Conservation (phyloP, 2,113 vertebrate genomes). For the Loxodonta africana region DNA sequence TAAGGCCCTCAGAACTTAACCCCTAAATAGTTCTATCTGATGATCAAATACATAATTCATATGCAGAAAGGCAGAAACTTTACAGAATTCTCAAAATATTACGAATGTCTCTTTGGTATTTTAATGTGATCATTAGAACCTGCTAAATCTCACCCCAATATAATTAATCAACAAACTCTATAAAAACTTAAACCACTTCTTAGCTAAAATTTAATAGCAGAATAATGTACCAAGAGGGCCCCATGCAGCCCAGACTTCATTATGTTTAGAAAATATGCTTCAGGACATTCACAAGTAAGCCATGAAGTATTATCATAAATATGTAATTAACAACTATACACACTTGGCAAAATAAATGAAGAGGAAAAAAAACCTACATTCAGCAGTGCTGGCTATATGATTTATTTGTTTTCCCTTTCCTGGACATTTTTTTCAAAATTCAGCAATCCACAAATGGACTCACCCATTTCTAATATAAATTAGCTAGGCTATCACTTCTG, state of each 20-base stretch:
- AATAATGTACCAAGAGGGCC: conserved; percentile 28
- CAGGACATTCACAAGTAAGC: conserved; percentile 57
- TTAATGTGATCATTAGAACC: conserved; percentile 49
- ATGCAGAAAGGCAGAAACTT: background rate
- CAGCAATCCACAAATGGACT: conserved; percentile 58
- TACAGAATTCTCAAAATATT: conserved; percentile 9
- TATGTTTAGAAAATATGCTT: conserved; percentile 51
- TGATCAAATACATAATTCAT: conserved; percentile 22
- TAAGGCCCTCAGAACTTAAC: background rate
- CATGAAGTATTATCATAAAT: conserved; percentile 65
- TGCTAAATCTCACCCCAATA: conserved; percentile 45
- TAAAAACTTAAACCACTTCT: conserved; percentile 22
- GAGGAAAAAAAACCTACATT: background rate
- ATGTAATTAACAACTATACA: conserved; percentile 67
- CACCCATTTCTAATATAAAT: conserved; percentile 57
- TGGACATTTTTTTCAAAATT: conserved; percentile 72
- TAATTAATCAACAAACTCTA: conserved; percentile 58
- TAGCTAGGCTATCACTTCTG: conserved; percentile 61
- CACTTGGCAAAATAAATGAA: conserved; percentile 59
- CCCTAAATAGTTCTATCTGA: conserved; percentile 2
- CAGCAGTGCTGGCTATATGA: background rate
- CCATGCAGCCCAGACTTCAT: background rate
- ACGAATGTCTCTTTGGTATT: conserved; percentile 17
- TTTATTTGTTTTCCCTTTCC: conserved; percentile 64
- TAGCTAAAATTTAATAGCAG: conserved; percentile 46